Evolutionary conservation across 1,140 invertebrate species (phyloP), one percentile per base, ranked within the genome.

Genomic region (Melipona quadrifasciata): DNA sequence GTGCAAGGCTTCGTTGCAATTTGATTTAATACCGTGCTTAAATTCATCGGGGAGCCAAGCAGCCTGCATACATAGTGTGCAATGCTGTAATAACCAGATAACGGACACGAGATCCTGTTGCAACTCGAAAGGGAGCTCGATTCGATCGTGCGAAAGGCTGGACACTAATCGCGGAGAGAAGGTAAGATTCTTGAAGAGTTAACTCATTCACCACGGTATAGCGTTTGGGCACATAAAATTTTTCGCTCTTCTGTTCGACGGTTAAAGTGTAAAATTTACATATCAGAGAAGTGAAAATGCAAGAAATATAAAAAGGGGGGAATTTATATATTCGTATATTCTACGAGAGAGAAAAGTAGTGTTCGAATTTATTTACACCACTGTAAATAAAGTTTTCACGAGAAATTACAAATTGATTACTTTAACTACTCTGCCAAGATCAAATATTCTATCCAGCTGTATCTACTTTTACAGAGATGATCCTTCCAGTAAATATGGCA

Each of bases 111-210:
- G 73, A 75, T 55, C 11, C 67, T 24, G 68, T n/a, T 8, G 51
- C 51, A 21, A 80, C 71, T 80, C 53, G 78, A 58, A 80, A 80
- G 67, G 51, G 53, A 71, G 27, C n/a, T 70, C 17, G 31, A 53
- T 53, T 21, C 16, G 65, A 57, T 27, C 53, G 67, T 10, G 34
- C 1, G n/a, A 39, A 61, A 27, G 34, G 24, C 39, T 10, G 39
- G 27, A 16, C 1, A 31, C n/a, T 2, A 6, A 58, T 34, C 34
- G 16, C 2, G 4, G 8, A n/a, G 24, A 61, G 24, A 61, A 64
- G 61, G 58, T 51, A 39, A 53, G 27, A 64, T 65, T 65, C 75
- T 65, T 27, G 4, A 17, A 1, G 2, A 39, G 34, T 70, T 39
- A 2, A 24, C 21, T 24, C 19, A 17, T 27, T 57, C 27, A 31